phyloP scores from a whole-genome alignment of 2,113 vertebrate genomes.

The human (Homo sapiens) region GRCh38 chr5:107706501-107707000 shows the following conservation, averaged over 20 bases:
- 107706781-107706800: background rate
- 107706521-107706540: background rate
- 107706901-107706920: background rate
- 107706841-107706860: slow-evolving; percentile 24
- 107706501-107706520: slow-evolving; percentile 51
- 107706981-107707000: background rate
- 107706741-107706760: background rate
- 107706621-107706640: slow-evolving; percentile 12
- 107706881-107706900: background rate
- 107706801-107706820: background rate
- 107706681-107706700: background rate
- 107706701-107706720: background rate
- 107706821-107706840: background rate
- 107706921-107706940: background rate
- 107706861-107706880: background rate
- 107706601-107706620: background rate
- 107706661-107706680: background rate
- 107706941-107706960: background rate
- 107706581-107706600: background rate
- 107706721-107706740: slow-evolving; percentile 9
- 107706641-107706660: background rate
- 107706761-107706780: background rate
- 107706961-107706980: background rate
- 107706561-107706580: slow-evolving; percentile 17
- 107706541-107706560: background rate